Evolutionary conservation across 2,113 vertebrate genomes (phyloP).

Genomic region (Peromyscus leucopus): DNA sequence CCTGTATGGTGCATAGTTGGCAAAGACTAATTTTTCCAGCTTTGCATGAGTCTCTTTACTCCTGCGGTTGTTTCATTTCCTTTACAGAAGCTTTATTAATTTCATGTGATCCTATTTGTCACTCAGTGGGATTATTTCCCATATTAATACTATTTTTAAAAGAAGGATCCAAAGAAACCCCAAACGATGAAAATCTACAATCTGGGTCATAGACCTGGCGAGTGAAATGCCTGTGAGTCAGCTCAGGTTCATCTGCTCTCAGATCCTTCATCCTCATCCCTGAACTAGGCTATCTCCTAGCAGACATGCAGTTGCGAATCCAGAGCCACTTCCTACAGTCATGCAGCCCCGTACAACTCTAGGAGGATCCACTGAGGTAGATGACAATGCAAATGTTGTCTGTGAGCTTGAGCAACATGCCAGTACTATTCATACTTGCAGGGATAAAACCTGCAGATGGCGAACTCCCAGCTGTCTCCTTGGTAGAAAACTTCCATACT

Average conservation of each 20-base stretch:
- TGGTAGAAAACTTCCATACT: not conserved
- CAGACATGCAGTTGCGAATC: not conserved
- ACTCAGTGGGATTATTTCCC: not conserved
- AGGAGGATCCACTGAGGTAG: no score
- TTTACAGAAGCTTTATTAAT: not conserved
- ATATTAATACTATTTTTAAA: not conserved
- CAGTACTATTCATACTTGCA: not conserved
- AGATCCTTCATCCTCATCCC: not conserved
- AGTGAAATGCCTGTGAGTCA: not conserved
- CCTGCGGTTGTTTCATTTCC: not conserved
- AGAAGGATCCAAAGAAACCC: not conserved
- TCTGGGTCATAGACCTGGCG: not conserved
- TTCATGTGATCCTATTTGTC: not conserved
- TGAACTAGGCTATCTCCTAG: not conserved
- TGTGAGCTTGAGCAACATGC: no score
- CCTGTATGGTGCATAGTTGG: not conserved
- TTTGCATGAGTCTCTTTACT: not conserved
- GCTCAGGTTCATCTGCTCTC: not conserved
- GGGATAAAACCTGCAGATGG: not conserved
- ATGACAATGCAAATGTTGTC: rapidly evolving
- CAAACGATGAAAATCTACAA: not conserved
- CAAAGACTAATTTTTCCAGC: not conserved
- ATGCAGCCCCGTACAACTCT: no score
- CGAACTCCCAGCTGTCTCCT: not conserved
- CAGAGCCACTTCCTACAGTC: rapidly evolving